Base-by-base conservation (phyloP, 30 jellyfish, hydroid and myxozoan species). In the Calvadosia cruxmelitensis region DNA sequence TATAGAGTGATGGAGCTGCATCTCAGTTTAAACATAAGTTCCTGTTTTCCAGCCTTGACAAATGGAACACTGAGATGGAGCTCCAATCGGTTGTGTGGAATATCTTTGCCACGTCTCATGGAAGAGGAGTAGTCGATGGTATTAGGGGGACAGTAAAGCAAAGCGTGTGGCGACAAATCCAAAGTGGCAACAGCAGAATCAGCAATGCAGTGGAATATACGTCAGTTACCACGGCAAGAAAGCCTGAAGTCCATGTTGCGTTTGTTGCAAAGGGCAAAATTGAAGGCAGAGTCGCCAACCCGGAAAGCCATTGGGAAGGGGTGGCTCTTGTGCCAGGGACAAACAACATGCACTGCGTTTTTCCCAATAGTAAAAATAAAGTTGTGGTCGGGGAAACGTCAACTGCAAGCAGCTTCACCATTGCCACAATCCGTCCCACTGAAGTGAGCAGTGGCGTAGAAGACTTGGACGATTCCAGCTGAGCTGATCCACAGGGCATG, bases 61-160 rank as follows among this genome's bases (percentile, higher is more conserved):
- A 29, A 27, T 66, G 75, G 75, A 68, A 66, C 27, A 26, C 33
- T 67, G 51, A 51, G 64, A 67, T 77, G 52, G 50, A 33, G 29
- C 50, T 71, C 50, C 50, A 69, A 50, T 35, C 3, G 74, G 52
- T 71, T n/a, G n/a, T n/a, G 52, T 69, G 79, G 73, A 34, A 69
- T 49, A 35, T 48, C 25, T 69, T 69, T 69, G 79, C 79, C 50
- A 34, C 84, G 34, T 69, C 77, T 0, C 89, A 77, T 52, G 84
- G n/a, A n/a, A n/a, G n/a, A n/a, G n/a, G n/a, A n/a, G n/a, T n/a
- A n/a, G n/a, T n/a, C n/a, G n/a, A n/a, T 64, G 73, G 73, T 66
- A 1, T 50, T 3, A 80, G 81, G 20, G n/a, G 73, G n/a, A 64
- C 73, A 5, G 57, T 64, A 28, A 64, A 27, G 63, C 66, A 31